Base-by-base conservation (phyloP, 2,797 vertebrate genomes). In the Rallus crepitans region DNA sequence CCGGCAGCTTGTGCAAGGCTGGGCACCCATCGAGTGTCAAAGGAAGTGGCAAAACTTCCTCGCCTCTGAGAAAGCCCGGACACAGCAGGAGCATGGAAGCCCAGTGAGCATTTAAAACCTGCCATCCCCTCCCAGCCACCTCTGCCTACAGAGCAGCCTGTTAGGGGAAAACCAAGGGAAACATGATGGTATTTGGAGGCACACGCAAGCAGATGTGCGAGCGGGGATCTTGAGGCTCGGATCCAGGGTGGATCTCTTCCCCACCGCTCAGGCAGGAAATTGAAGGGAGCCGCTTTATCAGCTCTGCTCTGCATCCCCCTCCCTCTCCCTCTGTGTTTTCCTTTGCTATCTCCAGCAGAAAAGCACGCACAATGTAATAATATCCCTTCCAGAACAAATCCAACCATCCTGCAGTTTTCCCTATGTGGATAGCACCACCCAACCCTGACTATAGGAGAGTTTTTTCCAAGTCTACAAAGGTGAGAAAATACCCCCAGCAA, bases 161-260 rank as follows among this genome's bases (percentile, higher is more conserved):
- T 20, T 24, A 31, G 0, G 7, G 45, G 23, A 25, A 61, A 63
- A 79, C 61, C 2, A 50, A 69, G 56, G 1, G 25, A 56, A 85
- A 13, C 8, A 13, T 4, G 19, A 5, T 6, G 3, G 12, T 35
- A 15, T 33, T 23, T 53, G 56, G 80, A 63, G 66, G 50, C 10
- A 15, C 60, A 42, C 0, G 9, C 6, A 59, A 2, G 3, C 0
- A 23, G 21, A 20, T 3, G 20, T 3, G 14, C 0, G 18, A 56
- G 7, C 0, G 4, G 55, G 59, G 61, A 42, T 40, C 12, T 64
- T 53, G 13, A 65, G 9, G 28, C 24, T 19, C 52, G 15, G 53
- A 5, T 30, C 15, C 45, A 76, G 31, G 68, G 25, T 20, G 48
- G 57, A n/a, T 35, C 50, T 35, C 50, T 12, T 25, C 78, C 75